Evolutionary conservation across 2,113 vertebrate genomes (phyloP), one percentile per base, ranked within the genome.

Genomic region (Cromileptes altivelis): DNA sequence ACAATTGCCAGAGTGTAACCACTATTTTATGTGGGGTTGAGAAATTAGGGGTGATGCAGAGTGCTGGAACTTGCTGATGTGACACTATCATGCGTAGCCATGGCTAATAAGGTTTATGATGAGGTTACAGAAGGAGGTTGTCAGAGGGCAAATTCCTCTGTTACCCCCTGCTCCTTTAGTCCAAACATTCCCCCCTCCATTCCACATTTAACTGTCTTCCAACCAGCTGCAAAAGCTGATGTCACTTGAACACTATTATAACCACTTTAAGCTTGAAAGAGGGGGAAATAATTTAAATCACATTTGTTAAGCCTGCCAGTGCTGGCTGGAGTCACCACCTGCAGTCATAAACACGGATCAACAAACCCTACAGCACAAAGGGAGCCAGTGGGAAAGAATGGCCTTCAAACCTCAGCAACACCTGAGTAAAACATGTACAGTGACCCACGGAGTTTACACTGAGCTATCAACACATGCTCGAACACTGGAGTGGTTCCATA

Each of bases 141-240:
- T 91, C 77, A 85, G 70, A 86, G 81, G 86, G 78, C 87, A 88
- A 91, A 94, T 91, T 88, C 89, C 80, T 88, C 37, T 40, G 2
- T 75, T 78, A 30, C 61, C 78, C 77, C 75, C 81, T 64, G 45
- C 73, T 75, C 58, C 55, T 71, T 70, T 21, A 63, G 70, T 63
- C 65, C 79, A 84, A 63, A 86, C 81, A 91, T 74, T 78, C 62
- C 30, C 40, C 53, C 67, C 75, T 58, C 49, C 37, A 69, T 88
- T 90, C 79, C 91, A 88, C 80, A 85, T 90, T 89, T 92, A 93
- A 93, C 89, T 85, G 85, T 91, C 84, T 77, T 92, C 91, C 82
- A 89, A 55, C 61, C 93, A 95, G 94, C 93, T 95, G 93, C 87
- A 83, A 81, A 49, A 53, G 81, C 91, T 94, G 92, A 93, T 93